Evolutionary conservation across 2,113 vertebrate species (phyloP).

Genomic region (Ceuthmochares aereus): DNA sequence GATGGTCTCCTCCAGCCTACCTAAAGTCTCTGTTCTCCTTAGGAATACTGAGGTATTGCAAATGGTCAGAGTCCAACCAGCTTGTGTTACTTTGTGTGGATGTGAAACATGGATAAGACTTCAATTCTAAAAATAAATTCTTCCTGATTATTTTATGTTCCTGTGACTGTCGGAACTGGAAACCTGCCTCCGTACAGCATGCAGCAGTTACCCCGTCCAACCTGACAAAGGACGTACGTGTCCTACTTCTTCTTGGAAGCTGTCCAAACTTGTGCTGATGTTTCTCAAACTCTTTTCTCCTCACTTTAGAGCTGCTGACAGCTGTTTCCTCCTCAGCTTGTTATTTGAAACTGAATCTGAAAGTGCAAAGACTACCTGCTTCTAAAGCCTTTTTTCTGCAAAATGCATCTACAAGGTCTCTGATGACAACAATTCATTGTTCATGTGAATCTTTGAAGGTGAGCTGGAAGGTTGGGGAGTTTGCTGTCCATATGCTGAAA

Average conservation of each 20-base stretch:
- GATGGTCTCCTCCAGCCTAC: neutral
- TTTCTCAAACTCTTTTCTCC: neutral
- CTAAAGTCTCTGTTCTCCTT: neutral
- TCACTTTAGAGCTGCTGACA: neutral
- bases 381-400: neutral
- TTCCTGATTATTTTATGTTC: neutral
- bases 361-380: neutral
- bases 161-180: neutral
- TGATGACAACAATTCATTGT: neutral
- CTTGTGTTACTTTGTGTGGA: neutral
- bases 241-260: neutral
- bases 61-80: neutral
- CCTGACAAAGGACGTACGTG: neutral
- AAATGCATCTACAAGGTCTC: neutral
- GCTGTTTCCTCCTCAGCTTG: neutral
- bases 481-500: neutral
- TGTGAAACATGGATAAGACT: neutral
- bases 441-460: neutral
- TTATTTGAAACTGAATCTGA: conserved; percentile 1
- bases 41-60: neutral
- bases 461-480: neutral
- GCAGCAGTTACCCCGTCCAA: neutral
- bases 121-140: neutral
- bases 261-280: neutral
- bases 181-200: neutral